Evolutionary conservation across 2,888 invertebrate genomes (phyloP).

Genomic region (Microctonus aethiopoides): DNA sequence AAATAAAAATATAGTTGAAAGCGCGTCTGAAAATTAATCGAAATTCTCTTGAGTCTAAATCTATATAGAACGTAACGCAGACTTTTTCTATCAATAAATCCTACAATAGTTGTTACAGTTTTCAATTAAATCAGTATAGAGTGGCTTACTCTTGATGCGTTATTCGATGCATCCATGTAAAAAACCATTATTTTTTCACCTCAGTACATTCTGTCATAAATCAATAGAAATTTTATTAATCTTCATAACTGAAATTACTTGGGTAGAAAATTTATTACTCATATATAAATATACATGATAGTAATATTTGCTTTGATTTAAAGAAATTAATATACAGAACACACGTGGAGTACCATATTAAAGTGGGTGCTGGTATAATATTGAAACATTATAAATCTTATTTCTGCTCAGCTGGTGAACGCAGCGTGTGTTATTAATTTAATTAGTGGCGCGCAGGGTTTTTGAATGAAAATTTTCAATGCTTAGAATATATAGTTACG

Average conservation of each 20-base stretch:
- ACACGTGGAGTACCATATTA: slow-evolving; percentile 19
- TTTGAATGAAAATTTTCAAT: slow-evolving; percentile 30
- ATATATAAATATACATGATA: too few relatives aligned
- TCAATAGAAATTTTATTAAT: too few relatives aligned
- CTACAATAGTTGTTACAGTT: background rate
- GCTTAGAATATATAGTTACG: slow-evolving; percentile 1
- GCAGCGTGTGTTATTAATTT: slow-evolving; percentile 39
- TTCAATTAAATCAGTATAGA: background rate
- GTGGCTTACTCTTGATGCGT: background rate
- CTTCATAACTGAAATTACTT: too few relatives aligned
- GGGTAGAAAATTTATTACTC: too few relatives aligned
- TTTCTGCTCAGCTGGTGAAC: background rate
- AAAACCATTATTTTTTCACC: too few relatives aligned
- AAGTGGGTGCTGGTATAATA: slow-evolving; percentile 25
- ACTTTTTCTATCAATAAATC: background rate
- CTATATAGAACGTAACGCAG: background rate
- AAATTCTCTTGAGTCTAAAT: background rate
- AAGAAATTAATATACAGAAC: slow-evolving; percentile 23
- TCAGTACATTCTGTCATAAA: too few relatives aligned
- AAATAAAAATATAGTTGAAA: slow-evolving; percentile 2
- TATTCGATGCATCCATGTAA: background rate
- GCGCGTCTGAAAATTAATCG: slow-evolving; percentile 9
- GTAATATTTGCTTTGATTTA: too few relatives aligned
- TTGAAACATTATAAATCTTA: slow-evolving; percentile 24
- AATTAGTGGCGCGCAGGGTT: slow-evolving; percentile 39